These are phyloP conservation scores for Gadopsis marmoratus DNA, from an alignment of 2,797 vertebrate species.

Conservation along the genomic window DNA sequence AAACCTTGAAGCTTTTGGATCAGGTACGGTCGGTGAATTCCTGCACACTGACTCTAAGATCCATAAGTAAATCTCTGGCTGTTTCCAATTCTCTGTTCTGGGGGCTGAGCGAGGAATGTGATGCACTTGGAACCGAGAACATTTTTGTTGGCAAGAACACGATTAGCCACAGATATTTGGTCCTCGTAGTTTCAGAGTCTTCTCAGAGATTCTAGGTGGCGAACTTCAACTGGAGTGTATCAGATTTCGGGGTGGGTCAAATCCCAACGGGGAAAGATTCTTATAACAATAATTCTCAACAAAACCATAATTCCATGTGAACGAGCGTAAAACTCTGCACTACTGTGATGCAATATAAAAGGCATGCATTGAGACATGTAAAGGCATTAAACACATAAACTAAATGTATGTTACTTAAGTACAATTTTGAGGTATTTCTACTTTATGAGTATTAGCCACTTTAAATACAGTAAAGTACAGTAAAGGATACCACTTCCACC, in stretches of 20 bases:
- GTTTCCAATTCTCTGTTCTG: slow-evolving; percentile 76
- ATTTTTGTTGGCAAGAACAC: slow-evolving; percentile 73
- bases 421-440: not conserved
- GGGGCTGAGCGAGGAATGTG: slow-evolving; percentile 63
- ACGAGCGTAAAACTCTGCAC: not conserved
- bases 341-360: not conserved
- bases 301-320: slow-evolving; percentile 12
- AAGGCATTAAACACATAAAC: not conserved
- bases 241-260: slow-evolving; percentile 37
- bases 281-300: slow-evolving; percentile 10
- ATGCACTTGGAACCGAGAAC: slow-evolving; percentile 63
- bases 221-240: slow-evolving; percentile 43
- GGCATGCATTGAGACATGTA: not conserved
- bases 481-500: not conserved
- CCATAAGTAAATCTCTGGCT: slow-evolving; percentile 67
- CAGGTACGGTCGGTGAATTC: slow-evolving; percentile 54
- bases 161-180: slow-evolving; percentile 72
- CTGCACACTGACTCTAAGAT: slow-evolving; percentile 51
- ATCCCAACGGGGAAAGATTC: slow-evolving; percentile 24
- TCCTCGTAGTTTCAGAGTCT: slow-evolving; percentile 34
- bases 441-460: not conserved
- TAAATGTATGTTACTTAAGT: too few relatives aligned
- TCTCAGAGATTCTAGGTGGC: slow-evolving; percentile 28
- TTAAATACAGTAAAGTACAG: not conserved
- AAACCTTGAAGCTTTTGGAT: slow-evolving; percentile 32